Percentiles rank a stretch among this genome's conserved stretches.
These are phyloP conservation scores for Clavelina lepadiformis DNA, from an alignment of 23 tunicate species.

Conservation along the genomic window DNA sequence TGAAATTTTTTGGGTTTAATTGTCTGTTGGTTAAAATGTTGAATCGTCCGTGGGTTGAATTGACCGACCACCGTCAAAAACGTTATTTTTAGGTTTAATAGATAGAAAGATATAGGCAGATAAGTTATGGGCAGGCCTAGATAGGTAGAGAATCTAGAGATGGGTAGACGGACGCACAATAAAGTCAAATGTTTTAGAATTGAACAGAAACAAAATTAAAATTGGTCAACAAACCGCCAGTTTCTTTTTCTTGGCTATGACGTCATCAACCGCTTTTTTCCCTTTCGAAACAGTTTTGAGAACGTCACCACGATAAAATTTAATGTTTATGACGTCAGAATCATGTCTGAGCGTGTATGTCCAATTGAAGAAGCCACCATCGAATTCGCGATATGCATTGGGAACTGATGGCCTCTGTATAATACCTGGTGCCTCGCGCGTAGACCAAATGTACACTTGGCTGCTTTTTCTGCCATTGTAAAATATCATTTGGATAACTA, in stretches of 20 bases:
- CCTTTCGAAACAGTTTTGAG: background rate
- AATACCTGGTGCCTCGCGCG: slow-evolving; percentile 5
- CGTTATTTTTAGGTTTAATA: too few relatives aligned
- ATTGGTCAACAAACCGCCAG: slow-evolving; percentile 14
- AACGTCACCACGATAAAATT: background rate
- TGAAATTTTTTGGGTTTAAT: too few relatives aligned
- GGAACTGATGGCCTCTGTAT: background rate
- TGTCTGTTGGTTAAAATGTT: too few relatives aligned
- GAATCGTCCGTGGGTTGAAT: too few relatives aligned
- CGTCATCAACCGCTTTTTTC: slow-evolving; percentile 1
- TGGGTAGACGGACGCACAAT: too few relatives aligned
- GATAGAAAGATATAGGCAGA: too few relatives aligned
- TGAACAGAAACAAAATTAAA: too few relatives aligned
- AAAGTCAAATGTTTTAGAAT: too few relatives aligned
- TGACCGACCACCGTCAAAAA: too few relatives aligned
- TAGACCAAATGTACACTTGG: slow-evolving; percentile 13
- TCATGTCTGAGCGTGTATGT: slow-evolving; percentile 15
- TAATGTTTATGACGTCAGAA: slow-evolving; percentile 5
- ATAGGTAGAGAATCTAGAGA: too few relatives aligned
- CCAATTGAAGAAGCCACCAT: slow-evolving; percentile 25
- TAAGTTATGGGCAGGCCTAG: too few relatives aligned
- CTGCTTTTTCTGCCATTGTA: background rate
- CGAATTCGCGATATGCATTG: background rate
- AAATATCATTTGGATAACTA: too few relatives aligned
- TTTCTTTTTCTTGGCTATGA: background rate